phyloP scores from a whole-genome alignment of 2,797 vertebrate species.

The Capromys pilorides region DNA sequence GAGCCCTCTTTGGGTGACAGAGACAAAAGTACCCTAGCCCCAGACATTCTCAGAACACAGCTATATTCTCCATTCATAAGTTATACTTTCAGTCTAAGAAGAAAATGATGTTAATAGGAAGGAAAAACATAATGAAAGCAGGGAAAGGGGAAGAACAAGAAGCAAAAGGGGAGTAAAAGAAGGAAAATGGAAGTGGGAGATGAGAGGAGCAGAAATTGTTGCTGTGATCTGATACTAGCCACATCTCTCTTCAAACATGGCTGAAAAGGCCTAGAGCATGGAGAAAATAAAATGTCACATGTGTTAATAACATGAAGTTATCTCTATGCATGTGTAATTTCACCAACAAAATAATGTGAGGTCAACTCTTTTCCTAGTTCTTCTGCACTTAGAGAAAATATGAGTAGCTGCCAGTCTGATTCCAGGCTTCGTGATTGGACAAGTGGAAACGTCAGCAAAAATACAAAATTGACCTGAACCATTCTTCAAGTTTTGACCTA shows the following conservation, averaged over 20 bases:
- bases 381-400: slow-evolving; percentile 10
- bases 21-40: not conserved
- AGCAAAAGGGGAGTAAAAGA: not conserved
- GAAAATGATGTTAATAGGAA: not conserved
- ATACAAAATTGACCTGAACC: not conserved
- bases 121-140: not conserved
- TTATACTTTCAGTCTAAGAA: not conserved
- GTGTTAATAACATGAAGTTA: not conserved
- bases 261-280: not conserved
- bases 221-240: not conserved
- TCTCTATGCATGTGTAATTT: not conserved
- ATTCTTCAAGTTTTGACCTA: not conserved
- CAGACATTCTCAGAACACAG: not conserved
- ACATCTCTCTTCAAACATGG: not conserved
- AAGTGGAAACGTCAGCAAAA: not conserved
- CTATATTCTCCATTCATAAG: not conserved
- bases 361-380: not conserved
- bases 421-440: not conserved
- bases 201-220: not conserved
- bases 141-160: not conserved
- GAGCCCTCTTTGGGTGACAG: not conserved
- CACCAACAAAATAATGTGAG: slow-evolving; percentile 22
- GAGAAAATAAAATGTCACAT: not conserved
- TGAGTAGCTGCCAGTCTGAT: not conserved
- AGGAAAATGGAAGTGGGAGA: not conserved